These are phyloP conservation scores for Autographa gamma DNA, from an alignment of 2,888 invertebrate species.

Conservation along the genomic window DNA sequence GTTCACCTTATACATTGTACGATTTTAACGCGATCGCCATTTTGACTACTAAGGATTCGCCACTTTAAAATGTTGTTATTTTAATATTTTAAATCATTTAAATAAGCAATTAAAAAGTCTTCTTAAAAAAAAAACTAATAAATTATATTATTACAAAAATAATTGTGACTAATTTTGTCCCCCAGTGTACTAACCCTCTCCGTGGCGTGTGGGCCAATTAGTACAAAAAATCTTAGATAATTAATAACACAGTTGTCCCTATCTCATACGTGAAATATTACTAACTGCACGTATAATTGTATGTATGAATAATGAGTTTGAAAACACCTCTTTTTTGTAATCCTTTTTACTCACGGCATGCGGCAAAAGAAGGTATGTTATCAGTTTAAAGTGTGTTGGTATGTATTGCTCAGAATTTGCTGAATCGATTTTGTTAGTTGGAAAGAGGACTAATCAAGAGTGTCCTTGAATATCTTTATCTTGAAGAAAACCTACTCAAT, in stretches of 20 bases:
- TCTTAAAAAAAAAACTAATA: not conserved
- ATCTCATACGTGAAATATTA: conserved; percentile 50
- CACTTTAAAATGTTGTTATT: too few species aligned
- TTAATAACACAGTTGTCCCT: conserved; percentile 48
- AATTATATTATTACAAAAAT: conserved; percentile 13
- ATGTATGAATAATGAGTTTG: conserved; percentile 15
- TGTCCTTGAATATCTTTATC: too few species aligned
- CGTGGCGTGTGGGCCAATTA: conserved; percentile 59
- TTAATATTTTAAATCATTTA: not conserved
- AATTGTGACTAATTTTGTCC: conserved; percentile 40
- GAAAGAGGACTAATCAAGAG: too few species aligned
- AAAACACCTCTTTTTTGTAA: not conserved
- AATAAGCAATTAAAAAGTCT: not conserved
- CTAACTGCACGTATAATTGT: conserved; percentile 43
- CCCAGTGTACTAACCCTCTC: conserved; percentile 44
- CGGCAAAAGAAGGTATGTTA: not conserved
- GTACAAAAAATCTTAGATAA: conserved; percentile 56
- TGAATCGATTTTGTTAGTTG: not conserved
- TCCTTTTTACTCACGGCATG: not conserved
- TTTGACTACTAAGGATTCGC: too few species aligned
- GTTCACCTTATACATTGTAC: too few species aligned
- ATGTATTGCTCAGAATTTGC: not conserved
- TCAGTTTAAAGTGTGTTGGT: not conserved
- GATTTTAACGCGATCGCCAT: too few species aligned
- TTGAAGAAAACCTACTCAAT: too few species aligned